A percentile compares a stretch with the other conserved stretches of the same genome.
phyloP scores from a whole-genome alignment of 2,888 invertebrate species.

The Cinara cedri region DNA sequence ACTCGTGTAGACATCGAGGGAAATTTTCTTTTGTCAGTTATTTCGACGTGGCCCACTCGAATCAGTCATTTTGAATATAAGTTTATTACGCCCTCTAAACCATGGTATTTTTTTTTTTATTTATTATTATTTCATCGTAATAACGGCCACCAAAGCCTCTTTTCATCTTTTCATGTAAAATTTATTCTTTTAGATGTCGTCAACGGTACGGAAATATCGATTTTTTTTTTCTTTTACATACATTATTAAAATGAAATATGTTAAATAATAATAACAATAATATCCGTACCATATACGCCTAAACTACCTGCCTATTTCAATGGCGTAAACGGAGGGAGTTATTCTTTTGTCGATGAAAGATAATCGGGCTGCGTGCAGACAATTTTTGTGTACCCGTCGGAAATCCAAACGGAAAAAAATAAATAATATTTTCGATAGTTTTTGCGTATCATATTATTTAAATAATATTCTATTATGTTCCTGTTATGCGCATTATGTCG shows the following conservation, averaged over 20 bases:
- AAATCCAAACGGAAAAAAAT: no score
- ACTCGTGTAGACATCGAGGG: conserved; percentile 44
- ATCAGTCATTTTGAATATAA: conserved; percentile 53
- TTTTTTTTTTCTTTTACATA: not conserved
- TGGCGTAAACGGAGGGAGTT: no score
- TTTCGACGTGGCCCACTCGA: conserved; percentile 53
- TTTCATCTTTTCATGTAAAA: conserved; percentile 25
- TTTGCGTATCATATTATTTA: not conserved
- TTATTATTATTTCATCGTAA: conserved; percentile 12
- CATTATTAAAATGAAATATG: not conserved
- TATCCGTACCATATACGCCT: no score
- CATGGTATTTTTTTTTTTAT: conserved; percentile 7
- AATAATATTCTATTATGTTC: not conserved
- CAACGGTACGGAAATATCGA: not conserved
- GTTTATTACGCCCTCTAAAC: conserved; percentile 40
- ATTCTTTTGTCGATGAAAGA: no score
- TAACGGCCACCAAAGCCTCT: conserved; percentile 27
- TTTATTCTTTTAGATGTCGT: conserved; percentile 5
- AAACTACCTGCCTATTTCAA: not conserved
- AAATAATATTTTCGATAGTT: no score
- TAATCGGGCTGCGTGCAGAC: not conserved
- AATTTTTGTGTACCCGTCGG: not conserved
- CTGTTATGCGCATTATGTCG: no score
- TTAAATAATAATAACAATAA: not conserved
- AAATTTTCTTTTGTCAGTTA: conserved; percentile 55